phyloP scores from a whole-genome alignment of 2,113 vertebrate species.

The Oncorhynchus clarkii region DNA sequence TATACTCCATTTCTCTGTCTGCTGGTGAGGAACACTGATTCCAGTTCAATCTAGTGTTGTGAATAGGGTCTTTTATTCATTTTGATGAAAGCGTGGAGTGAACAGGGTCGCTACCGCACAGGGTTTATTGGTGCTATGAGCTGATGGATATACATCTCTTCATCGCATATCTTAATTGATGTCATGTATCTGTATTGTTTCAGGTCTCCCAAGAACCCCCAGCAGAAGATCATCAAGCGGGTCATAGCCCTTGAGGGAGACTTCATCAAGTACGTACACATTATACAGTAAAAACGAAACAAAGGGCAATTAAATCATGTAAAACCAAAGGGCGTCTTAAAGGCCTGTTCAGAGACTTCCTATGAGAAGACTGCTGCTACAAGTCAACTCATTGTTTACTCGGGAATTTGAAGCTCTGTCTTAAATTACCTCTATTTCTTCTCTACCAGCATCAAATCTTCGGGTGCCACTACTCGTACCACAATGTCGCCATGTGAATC shows the following conservation, averaged over 20 bases:
- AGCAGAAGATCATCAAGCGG: conserved; percentile 98
- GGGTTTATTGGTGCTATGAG: neutral
- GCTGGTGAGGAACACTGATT: neutral
- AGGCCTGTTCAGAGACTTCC: too few relatives aligned
- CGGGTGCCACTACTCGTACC: conserved; percentile 9
- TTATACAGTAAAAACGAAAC: too few relatives aligned
- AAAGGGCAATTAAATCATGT: too few relatives aligned
- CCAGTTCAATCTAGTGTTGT: neutral
- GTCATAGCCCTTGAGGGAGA: conserved; percentile 98
- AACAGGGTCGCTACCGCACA: neutral
- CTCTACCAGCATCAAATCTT: too few relatives aligned
- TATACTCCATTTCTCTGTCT: neutral
- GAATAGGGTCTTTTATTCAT: conserved; percentile 7
- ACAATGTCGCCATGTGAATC: conserved; percentile 10
- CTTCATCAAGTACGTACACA: conserved; percentile 84
- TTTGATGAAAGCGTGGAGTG: too few relatives aligned
- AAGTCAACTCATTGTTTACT: too few relatives aligned
- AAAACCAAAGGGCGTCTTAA: too few relatives aligned
- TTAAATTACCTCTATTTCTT: too few relatives aligned
- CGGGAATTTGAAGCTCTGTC: too few relatives aligned
- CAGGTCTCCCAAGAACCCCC: conserved; percentile 94
- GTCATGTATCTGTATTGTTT: conserved; percentile 23
- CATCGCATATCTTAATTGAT: neutral
- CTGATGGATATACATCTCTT: neutral
- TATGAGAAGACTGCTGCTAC: too few relatives aligned